phyloP scores from a whole-genome alignment of 2,888 invertebrate genomes.

The Macrophya annulata region DNA sequence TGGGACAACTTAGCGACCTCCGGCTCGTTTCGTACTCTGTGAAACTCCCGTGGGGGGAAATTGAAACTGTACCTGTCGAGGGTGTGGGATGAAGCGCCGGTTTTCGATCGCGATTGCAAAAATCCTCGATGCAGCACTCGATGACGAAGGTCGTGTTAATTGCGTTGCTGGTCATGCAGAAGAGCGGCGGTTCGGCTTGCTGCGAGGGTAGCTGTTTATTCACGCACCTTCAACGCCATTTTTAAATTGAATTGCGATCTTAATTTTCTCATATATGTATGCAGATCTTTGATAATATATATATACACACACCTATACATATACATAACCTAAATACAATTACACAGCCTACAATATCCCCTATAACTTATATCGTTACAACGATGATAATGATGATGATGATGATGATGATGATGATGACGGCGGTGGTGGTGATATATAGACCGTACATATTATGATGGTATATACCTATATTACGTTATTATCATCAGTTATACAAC shows the following conservation, averaged over 20 bases:
- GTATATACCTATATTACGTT: neutral
- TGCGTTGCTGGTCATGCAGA: conserved; percentile 89
- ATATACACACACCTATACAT: too few species aligned
- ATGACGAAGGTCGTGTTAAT: conserved; percentile 90
- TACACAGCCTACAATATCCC: neutral
- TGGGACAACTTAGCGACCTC: conserved; percentile 35
- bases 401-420: too few species aligned
- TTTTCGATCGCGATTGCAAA: conserved; percentile 88
- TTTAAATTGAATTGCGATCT: conserved; percentile 44
- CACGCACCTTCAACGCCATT: conserved; percentile 82
- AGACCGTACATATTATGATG: neutral
- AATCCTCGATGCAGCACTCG: conserved; percentile 90
- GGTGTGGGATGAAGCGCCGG: conserved; percentile 85
- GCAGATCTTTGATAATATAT: neutral
- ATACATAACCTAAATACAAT: neutral
- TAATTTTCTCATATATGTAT: neutral
- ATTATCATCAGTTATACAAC: neutral
- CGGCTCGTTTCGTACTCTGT: conserved; percentile 36
- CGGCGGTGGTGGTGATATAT: neutral
- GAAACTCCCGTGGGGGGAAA: conserved; percentile 28
- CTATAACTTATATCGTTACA: neutral
- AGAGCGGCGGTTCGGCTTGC: conserved; percentile 90
- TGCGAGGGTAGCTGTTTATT: conserved; percentile 85
- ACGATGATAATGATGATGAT: too few species aligned
- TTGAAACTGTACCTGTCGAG: conserved; percentile 83